phyloP scores from a whole-genome alignment of 2,113 vertebrate species.

The Hepsetus odoe region DNA sequence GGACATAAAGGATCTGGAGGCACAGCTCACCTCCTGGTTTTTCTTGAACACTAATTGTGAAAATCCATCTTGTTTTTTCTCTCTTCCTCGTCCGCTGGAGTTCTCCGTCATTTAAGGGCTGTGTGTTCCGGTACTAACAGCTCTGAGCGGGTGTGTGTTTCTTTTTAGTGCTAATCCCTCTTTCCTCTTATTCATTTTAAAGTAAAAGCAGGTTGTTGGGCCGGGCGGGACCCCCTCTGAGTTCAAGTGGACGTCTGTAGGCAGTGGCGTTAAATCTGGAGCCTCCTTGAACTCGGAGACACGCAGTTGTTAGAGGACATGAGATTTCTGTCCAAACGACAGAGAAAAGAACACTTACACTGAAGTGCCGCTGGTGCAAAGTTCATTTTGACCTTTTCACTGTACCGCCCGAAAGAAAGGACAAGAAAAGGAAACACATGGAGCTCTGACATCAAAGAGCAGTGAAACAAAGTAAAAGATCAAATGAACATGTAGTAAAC shows the following conservation, averaged over 20 bases:
- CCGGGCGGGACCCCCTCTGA: slow-evolving; percentile 14
- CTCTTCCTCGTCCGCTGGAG: background rate
- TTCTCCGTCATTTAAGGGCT: background rate
- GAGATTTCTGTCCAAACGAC: slow-evolving; percentile 22
- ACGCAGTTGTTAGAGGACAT: slow-evolving; percentile 26
- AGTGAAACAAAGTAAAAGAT: background rate
- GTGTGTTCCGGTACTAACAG: too few relatives aligned
- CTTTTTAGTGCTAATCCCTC: slow-evolving; percentile 22
- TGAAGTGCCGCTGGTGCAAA: slow-evolving; percentile 4
- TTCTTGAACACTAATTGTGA: background rate
- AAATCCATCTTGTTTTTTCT: background rate
- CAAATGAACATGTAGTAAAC: background rate
- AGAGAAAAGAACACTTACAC: slow-evolving; percentile 9
- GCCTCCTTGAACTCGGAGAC: slow-evolving; percentile 29
- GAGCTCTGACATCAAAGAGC: background rate
- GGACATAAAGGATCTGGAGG: too few relatives aligned
- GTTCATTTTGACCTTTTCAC: background rate
- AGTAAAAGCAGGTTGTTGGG: slow-evolving; percentile 31
- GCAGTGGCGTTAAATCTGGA: slow-evolving; percentile 37
- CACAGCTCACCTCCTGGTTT: background rate
- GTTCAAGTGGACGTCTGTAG: slow-evolving; percentile 34
- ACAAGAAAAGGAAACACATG: background rate
- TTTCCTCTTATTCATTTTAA: slow-evolving; percentile 20
- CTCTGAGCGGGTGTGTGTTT: background rate
- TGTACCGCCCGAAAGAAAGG: background rate